phyloP scores from a whole-genome alignment of 2,113 vertebrate species.

The Donacobius atricapilla region DNA sequence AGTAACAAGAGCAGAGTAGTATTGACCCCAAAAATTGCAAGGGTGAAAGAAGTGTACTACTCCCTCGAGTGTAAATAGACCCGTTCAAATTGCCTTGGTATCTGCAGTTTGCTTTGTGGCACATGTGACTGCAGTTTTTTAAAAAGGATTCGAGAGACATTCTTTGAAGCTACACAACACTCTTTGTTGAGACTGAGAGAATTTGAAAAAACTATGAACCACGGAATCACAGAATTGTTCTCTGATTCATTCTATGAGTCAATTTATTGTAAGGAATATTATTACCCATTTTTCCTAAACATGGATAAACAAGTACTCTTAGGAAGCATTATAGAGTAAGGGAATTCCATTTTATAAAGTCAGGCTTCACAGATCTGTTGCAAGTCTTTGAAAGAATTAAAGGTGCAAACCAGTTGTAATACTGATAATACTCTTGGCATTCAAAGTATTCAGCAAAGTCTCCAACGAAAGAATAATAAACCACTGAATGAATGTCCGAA shows the following conservation, averaged over 20 bases:
- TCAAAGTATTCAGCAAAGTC: neutral
- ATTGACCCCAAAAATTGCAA: neutral
- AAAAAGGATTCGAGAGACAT: neutral
- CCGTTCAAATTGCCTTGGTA: neutral
- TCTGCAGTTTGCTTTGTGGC: neutral
- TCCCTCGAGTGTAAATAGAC: neutral
- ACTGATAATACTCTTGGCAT: neutral
- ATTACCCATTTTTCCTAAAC: neutral
- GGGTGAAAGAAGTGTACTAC: neutral
- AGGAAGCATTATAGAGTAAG: neutral
- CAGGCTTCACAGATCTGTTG: neutral
- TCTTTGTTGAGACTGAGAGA: neutral
- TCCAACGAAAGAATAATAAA: neutral
- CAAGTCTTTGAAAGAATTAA: neutral
- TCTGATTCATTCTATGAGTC: neutral
- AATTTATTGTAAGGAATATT: neutral
- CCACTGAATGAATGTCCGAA: neutral
- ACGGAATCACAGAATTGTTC: neutral
- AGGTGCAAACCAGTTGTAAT: neutral
- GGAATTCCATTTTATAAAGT: neutral
- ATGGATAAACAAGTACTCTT: neutral
- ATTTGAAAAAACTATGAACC: neutral
- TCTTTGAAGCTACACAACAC: neutral
- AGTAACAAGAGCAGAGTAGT: neutral
- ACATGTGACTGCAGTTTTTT: neutral